Base-by-base conservation (phyloP, 2,888 invertebrate genomes). In the Galerucella calmariensis region DNA sequence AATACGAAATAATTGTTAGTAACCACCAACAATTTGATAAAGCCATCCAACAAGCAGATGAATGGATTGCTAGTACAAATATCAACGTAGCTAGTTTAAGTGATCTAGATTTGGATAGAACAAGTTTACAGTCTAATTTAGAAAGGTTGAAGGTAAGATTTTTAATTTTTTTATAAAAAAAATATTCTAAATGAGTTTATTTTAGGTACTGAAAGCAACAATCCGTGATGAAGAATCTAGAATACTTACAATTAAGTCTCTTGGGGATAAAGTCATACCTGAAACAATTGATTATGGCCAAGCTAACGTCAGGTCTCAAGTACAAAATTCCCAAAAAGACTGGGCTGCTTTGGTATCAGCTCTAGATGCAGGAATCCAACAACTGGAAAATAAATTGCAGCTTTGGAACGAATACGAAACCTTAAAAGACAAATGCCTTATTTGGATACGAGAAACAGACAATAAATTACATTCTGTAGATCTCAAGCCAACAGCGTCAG, bases 351-450 rank as follows among this genome's bases (percentile, higher is more conserved):
- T 97, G 1, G 89, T 93, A 0, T 94, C 95, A 0, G 90, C 93
- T 24, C 91, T 96, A 2, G 92, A 92, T 81, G 92, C 93, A 14
- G 94, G 94, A 0, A 94, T 96, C 65, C 93, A 94, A 81, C 90
- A 91, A 1, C 89, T 98, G 70, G 95, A 97, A 86, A 91, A 90
- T 65, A 95, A 97, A 85, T 90, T 97, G 67, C 93, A 94, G 82
- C 95, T 96, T 83, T 98, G 97, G 97, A 92, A 93, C 71, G 97
- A 97, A 83, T 97, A 96, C 84, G 98, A 98, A 85, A 90, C 91
- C 24, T 89, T 95, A 83, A 95, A 95, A 85, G 97, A 97, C 82
- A 92, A 94, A 78, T 96, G 97, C 80, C 89, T 95, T 73, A 88
- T 91, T 48, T 98, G 97, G 97, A 92, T 98, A 71, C 91, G 96